Evolutionary conservation across 2,113 vertebrate genomes (phyloP).

Genomic region (Bambusicola thoracicus): DNA sequence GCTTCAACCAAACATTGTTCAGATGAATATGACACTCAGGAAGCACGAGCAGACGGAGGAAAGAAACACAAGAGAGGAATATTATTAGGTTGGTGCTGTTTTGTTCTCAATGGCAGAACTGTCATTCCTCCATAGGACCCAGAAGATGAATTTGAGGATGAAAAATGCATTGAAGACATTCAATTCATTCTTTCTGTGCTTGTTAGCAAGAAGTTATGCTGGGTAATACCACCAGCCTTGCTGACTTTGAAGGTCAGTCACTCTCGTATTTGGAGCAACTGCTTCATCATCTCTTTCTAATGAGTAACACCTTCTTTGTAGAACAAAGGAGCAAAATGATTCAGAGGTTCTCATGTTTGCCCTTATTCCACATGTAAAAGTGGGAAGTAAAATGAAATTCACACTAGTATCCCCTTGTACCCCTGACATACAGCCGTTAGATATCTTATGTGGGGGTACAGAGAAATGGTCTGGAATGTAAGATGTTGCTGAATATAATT

Average conservation of each 20-base stretch:
- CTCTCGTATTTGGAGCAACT: background rate
- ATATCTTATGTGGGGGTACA: background rate
- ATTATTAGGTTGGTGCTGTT: background rate
- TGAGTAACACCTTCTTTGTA: background rate
- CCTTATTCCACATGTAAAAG: background rate
- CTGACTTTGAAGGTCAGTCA: background rate
- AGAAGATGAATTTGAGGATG: background rate
- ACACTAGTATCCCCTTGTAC: background rate
- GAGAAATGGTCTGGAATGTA: background rate
- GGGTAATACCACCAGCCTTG: background rate
- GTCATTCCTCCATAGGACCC: background rate
- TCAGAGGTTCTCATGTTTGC: background rate
- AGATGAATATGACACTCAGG: background rate
- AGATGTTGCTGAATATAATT: background rate
- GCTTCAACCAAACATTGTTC: background rate
- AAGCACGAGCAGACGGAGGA: background rate
- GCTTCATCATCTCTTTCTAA: background rate
- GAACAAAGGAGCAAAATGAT: background rate
- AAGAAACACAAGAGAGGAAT: background rate
- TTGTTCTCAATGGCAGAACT: background rate
- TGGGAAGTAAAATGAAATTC: background rate
- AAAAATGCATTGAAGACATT: background rate
- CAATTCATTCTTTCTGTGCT: background rate
- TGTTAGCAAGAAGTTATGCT: background rate
- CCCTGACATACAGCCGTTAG: background rate